These are phyloP conservation scores for Acromyrmex heyeri DNA, from an alignment of 1,140 invertebrate species.

Conservation along the genomic window DNA sequence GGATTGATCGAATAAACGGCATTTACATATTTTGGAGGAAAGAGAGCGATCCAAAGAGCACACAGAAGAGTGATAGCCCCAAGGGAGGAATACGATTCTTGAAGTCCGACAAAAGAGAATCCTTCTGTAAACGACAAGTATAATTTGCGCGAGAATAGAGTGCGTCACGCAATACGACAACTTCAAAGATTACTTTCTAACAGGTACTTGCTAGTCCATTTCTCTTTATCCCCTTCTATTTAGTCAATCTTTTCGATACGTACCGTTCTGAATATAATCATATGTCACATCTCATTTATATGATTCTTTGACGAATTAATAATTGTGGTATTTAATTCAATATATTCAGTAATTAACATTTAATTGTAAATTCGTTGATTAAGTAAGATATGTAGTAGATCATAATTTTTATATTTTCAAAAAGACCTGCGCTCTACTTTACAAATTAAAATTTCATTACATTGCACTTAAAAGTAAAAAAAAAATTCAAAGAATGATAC, in stretches of 20 bases:
- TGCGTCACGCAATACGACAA: conserved; percentile 75
- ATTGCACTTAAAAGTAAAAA: neutral
- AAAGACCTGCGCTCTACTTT: neutral
- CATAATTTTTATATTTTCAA: neutral
- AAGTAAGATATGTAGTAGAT: neutral
- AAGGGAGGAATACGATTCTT: conserved; percentile 74
- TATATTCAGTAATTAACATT: neutral
- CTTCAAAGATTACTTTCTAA: conserved; percentile 77
- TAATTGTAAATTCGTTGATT: neutral
- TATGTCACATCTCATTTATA: neutral
- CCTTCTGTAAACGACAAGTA: conserved; percentile 70
- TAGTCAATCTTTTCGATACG: neutral
- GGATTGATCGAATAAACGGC: conserved; percentile 74
- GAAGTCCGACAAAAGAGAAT: conserved; percentile 74
- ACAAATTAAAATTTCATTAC: neutral
- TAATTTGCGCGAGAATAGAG: conserved; percentile 78
- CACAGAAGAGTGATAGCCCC: conserved; percentile 77
- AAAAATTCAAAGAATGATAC: neutral
- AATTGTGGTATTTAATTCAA: neutral
- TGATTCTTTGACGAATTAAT: neutral
- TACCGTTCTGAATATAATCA: neutral
- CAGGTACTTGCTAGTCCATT: conserved; percentile 10
- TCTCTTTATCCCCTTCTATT: neutral
- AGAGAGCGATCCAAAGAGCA: conserved; percentile 63
- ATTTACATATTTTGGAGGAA: conserved; percentile 78